These are phyloP conservation scores for Diplodus puntazzo DNA, from an alignment of 2,797 vertebrate species.

Conservation along the genomic window DNA sequence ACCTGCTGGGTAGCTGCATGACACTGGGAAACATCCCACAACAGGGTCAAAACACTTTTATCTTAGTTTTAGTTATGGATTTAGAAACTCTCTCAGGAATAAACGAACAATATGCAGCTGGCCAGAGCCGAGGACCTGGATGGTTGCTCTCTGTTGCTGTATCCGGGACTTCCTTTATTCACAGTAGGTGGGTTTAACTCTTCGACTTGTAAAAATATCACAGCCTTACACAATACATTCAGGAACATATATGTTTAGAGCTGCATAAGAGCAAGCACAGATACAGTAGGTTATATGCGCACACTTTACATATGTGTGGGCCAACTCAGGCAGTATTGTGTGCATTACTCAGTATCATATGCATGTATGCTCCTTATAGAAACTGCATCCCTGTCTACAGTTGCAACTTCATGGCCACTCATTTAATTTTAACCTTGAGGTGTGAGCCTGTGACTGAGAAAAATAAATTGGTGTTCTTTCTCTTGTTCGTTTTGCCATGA, in stretches of 20 bases:
- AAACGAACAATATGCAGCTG: conserved; percentile 73
- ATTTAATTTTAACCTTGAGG: neutral
- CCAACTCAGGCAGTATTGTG: neutral
- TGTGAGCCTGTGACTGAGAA: neutral
- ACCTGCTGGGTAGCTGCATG: conserved; percentile 79
- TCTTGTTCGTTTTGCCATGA: too few relatives aligned
- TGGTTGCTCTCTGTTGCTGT: conserved; percentile 45
- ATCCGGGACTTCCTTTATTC: conserved; percentile 67
- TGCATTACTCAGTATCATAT: neutral
- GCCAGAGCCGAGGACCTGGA: conserved; percentile 57
- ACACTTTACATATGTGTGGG: neutral
- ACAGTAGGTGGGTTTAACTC: conserved; percentile 63
- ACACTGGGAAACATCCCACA: conserved; percentile 80
- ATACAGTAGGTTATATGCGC: neutral
- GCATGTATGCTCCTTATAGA: neutral
- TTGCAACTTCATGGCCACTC: neutral
- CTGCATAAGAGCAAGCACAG: neutral
- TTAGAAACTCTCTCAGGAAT: conserved; percentile 75
- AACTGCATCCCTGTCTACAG: neutral
- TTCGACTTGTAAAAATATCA: conserved; percentile 53
- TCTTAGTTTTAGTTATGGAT: conserved; percentile 78
- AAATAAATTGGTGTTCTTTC: neutral
- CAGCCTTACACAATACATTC: conserved; percentile 40
- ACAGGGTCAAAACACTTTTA: conserved; percentile 80
- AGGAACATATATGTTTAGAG: conserved; percentile 12